These are phyloP conservation scores for Lutjanus erythropterus DNA, from an alignment of 2,113 vertebrate genomes.

Conservation along the genomic window DNA sequence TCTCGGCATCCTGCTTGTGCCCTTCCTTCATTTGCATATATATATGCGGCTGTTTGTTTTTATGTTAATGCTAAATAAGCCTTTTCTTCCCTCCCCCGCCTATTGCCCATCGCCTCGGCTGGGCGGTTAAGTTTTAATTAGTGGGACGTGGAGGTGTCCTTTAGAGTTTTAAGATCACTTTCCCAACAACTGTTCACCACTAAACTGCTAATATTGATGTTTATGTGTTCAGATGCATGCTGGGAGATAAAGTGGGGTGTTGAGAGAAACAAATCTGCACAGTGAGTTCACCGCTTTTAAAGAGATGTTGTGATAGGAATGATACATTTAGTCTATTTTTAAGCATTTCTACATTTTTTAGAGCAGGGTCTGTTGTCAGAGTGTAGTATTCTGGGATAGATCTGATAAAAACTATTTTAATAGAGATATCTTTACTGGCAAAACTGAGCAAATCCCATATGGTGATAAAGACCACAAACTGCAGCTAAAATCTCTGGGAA, in stretches of 20 bases:
- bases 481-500: background rate
- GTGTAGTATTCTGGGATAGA: background rate
- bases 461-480: background rate
- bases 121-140: constrained; percentile 74
- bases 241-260: constrained; percentile 52
- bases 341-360: background rate
- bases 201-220: constrained; percentile 69
- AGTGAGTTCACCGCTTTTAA: constrained; percentile 1
- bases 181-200: constrained; percentile 67
- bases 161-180: constrained; percentile 75
- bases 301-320: constrained; percentile 18
- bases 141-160: constrained; percentile 70
- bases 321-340: background rate
- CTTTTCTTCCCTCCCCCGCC: background rate
- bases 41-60: constrained; percentile 75
- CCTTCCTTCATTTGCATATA: constrained; percentile 76
- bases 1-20: constrained; percentile 65
- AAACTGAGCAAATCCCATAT: background rate
- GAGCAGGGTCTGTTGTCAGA: background rate
- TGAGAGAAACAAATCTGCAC: constrained; percentile 3
- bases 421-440: background rate
- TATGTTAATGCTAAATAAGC: constrained; percentile 77
- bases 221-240: constrained; percentile 67
- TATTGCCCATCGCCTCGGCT: constrained; percentile 32
- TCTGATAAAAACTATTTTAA: background rate